Percentiles rank a stretch among this genome's conserved stretches.
Conservation (phyloP, 2,888 invertebrate species). For the Sepioteuthis lessoniana region DNA sequence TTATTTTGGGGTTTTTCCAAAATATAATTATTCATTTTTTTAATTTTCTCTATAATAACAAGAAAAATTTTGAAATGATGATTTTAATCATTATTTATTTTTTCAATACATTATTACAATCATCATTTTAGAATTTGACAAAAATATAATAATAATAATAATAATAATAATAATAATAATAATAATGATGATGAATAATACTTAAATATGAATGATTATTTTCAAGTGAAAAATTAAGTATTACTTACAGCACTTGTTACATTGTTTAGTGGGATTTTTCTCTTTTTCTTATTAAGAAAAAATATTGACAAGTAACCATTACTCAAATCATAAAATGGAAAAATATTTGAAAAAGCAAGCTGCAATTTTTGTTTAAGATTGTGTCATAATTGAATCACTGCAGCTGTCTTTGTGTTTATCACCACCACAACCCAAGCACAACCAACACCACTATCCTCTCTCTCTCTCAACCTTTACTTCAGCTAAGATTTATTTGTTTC, state of each 20-base stretch:
- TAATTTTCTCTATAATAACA: neutral
- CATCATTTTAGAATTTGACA: neutral
- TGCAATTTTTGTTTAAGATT: neutral
- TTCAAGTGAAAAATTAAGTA: neutral
- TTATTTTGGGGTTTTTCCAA: too few species aligned
- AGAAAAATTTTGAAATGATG: neutral
- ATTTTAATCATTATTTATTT: slow-evolving; percentile 19
- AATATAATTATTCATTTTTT: neutral
- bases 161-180: too few species aligned
- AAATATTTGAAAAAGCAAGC: neutral
- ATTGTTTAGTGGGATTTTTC: neutral
- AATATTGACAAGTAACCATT: neutral
- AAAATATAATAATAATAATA: too few species aligned
- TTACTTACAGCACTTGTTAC: neutral
- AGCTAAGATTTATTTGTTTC: neutral
- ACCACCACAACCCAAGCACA: too few species aligned
- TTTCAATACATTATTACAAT: neutral
- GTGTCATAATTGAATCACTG: neutral
- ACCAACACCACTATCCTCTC: neutral
- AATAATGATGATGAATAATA: neutral
- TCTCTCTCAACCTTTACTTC: neutral
- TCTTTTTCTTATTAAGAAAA: too few species aligned
- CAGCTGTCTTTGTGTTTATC: neutral
- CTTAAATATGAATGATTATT: neutral
- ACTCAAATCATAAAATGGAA: neutral